Evolutionary conservation across 2,888 invertebrate species (phyloP).

Genomic region (Leptura quadrifasciata): DNA sequence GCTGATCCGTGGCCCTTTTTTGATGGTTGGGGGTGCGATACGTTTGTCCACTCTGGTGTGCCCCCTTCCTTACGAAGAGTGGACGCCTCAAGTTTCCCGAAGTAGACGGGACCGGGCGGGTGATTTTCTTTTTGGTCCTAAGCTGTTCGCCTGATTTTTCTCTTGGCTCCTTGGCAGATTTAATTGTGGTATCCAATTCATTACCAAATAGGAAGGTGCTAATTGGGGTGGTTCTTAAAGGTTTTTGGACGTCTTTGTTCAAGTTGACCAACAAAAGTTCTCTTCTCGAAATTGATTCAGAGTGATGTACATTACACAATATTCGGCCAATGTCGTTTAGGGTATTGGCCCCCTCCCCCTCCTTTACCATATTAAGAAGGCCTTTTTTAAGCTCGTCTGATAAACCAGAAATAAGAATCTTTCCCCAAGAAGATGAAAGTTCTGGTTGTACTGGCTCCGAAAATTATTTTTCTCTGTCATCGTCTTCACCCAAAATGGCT

Average conservation of each 20-base stretch:
- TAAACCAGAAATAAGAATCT: too few relatives aligned
- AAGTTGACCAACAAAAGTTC: too few relatives aligned
- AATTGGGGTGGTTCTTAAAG: too few relatives aligned
- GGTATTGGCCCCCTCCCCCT: not conserved
- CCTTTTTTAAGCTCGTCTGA: too few relatives aligned
- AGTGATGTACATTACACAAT: constrained; percentile 1
- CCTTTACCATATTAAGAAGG: not conserved
- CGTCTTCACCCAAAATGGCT: too few relatives aligned
- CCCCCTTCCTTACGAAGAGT: too few relatives aligned
- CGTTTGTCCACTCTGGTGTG: constrained; percentile 2
- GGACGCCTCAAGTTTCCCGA: constrained; percentile 4
- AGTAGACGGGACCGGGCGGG: not conserved
- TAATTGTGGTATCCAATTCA: not conserved
- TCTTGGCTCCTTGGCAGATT: not conserved
- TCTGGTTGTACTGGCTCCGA: too few relatives aligned
- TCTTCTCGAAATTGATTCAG: not conserved
- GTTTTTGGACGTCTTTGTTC: too few relatives aligned
- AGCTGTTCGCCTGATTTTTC: not conserved
- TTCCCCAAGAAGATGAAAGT: too few relatives aligned
- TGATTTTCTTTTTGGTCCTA: not conserved
- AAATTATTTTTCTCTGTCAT: too few relatives aligned
- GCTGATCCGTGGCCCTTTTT: not conserved
- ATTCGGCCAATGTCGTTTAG: constrained; percentile 1
- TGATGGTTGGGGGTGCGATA: not conserved
- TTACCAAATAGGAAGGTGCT: too few relatives aligned